Base-by-base conservation (phyloP, 2,888 invertebrate species). In the Microplitis manilae region DNA sequence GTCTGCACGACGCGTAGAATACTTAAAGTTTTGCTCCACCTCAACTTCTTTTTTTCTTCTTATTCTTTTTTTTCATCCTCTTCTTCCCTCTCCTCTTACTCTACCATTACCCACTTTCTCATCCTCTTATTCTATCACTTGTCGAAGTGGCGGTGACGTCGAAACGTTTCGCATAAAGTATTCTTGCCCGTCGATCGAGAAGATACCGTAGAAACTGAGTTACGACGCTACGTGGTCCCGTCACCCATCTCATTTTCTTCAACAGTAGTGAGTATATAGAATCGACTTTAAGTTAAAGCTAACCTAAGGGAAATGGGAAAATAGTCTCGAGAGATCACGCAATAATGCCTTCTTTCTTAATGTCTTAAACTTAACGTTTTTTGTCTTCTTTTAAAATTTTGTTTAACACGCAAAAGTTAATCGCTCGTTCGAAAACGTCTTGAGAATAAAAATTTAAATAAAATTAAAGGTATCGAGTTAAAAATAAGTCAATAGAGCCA, bases 111-210 rank as follows among this genome's bases (percentile, higher is more conserved):
- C 20, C 20, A 62, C 13, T 50, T 50, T 62, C 7, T 62, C 17
- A 20, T 62, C 62, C 20, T 62, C 62, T 62, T 62, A 15, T 62
- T 62, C 73, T 80, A 74, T 78, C 68, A 73, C 77, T 77, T 76
- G 71, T 72, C 59, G 77, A 61, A 61, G 72, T 62, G 78, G 79
- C 81, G 82, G 83, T 83, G 83, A 84, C 83, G 83, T 81, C 78
- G 81, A 77, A 81, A 84, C 82, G 82, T 82, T 83, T 85, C 87
- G 87, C 87, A 87, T 89, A 88, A 89, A 87, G 87, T 87, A 89
- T 88, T 89, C 86, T 84, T 85, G 77, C 78, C 84, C 84, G 86
- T 85, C 86, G 87, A 87, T 87, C 86, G 85, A 83, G 79, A 80
- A 39, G 30, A 68, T 76, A 78, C 79, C 79, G 76, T 75, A 77